Base-by-base conservation (phyloP, 2,113 vertebrate genomes). In the Todiramphus saurophagus region DNA sequence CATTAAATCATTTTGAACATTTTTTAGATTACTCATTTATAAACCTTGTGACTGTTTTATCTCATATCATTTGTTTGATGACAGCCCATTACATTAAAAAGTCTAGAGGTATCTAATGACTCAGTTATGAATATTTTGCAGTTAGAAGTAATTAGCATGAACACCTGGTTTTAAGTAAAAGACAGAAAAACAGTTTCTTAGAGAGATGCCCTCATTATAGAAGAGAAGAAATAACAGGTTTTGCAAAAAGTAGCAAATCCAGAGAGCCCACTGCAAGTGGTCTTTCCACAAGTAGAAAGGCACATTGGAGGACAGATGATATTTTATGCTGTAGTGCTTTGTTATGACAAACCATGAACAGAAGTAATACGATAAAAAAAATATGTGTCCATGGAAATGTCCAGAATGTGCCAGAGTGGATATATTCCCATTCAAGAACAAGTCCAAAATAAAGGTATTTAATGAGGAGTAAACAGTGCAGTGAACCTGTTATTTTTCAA, bases 1-100 rank as follows among this genome's bases (percentile, higher is more conserved):
- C 66, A 93, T 96, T 96, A 94, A 97, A 96, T 96, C 6, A 93
- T 94, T 94, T 55, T 87, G 41, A 95, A 94, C 91, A 91, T 94
- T 97, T 97, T 94, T 95, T 89, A 95, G 86, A 94, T 93, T 94
- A 90, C 33, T 95, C 73, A 92, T 3, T 93, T 92, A 90, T 91
- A 94, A 96, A 55, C 28, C 62, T 85, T 89, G 83, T 76, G 83
- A 89, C 95, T 97, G 80, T 90, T 95, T 96, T 95, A 91, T 96
- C 80, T 96, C 91, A 48, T 89, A 95, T 76, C 66, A 84, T 92
- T 96, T 93, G 69, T 89, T 97, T 95, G 73, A 96, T 95, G 95
- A 89, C 86, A 96, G 62, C 68, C 77, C 0, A 1, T 82, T 89
- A n/a, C 41, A 68, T 93, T 95, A 76, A 89, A 87, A 93, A 91